These are phyloP conservation scores for Erpetoichthys calabaricus DNA, from an alignment of 2,797 vertebrate genomes.

Conservation along the genomic window DNA sequence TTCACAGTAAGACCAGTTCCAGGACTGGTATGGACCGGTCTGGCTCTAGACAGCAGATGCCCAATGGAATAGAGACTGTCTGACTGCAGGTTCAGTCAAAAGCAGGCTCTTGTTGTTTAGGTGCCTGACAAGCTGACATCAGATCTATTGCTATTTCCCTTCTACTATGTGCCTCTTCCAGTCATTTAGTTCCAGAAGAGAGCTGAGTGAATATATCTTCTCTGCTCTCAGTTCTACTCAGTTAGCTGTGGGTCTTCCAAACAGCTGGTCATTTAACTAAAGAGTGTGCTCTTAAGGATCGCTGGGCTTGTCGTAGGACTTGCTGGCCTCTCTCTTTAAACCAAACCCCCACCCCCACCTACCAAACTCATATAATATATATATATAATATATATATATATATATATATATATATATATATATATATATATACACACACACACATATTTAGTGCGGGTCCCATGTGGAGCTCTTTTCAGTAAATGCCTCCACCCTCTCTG, in stretches of 20 bases:
- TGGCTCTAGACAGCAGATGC: no score
- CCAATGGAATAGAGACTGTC: constrained; percentile 5
- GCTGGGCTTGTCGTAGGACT: constrained; percentile 47
- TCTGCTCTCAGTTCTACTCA: constrained; percentile 44
- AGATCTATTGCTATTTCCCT: constrained; percentile 4
- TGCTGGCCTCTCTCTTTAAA: constrained; percentile 29
- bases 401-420: no score
- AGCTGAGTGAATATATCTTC: no score
- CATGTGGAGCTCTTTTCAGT: constrained; percentile 44
- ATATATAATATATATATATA: no score
- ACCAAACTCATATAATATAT: no score
- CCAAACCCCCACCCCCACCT: no score
- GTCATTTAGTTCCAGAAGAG: no score
- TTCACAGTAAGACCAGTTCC: no score
- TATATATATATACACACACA: no score
- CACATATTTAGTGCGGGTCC: constrained; percentile 46
- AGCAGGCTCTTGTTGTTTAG: constrained; percentile 33
- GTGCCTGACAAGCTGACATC: constrained; percentile 49
- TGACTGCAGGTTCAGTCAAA: constrained; percentile 81
- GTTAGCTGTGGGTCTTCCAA: constrained; percentile 63
- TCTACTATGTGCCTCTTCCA: no score
- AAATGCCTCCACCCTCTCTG: constrained; percentile 49
- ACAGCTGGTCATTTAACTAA: constrained; percentile 53
- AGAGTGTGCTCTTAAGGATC: constrained; percentile 39
- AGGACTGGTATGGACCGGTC: no score